Base-by-base conservation (phyloP, 2,888 invertebrate genomes). In the Seira ritae region DNA sequence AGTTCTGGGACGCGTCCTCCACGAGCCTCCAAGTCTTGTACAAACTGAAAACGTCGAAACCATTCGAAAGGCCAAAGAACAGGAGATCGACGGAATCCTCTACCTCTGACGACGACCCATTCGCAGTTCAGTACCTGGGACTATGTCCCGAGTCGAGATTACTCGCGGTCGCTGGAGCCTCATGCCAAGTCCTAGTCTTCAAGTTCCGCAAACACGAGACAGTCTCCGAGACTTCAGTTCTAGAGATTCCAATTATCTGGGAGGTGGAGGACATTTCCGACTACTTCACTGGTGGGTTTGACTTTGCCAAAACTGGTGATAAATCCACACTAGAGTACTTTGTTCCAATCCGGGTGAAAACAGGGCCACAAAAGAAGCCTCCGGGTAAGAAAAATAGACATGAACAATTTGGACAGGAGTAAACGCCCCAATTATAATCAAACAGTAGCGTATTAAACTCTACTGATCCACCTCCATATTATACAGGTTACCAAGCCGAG, bases 1-100 rank as follows among this genome's bases (percentile, higher is more conserved):
- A 98, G 91, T 99, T 99, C 92, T 99, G 99, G 99, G 99, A 99
- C 91, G 97, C 98, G 68, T 97, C 98, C 90, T 97, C 97, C 75
- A 98, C 98, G 88, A 96, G 96, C 86, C 93, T 99, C 89, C 98
- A 98, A 93, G 95, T 98, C 90, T 93, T 99, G 90, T 99, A 99
- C 93, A 98, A 98, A 93, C 92, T 99, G 90, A 99, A 98, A 93
- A 98, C 98, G 90, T 96, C 97, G 89, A 98, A 98, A 93, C 93
- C 95, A 79, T 96, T 96, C 91, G 96, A 96, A 90, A 94, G 94
- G 90, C 94, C 94, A 87, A 93, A 85, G 84, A 85, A 82, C 62
- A 84, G 84, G 23, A 74, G 85, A 37, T 87, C 87, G 15, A 87
- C 85, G 6, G 87, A 87, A 42, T 84, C 84, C 37, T 87, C 84